phyloP scores from a whole-genome alignment of 2,113 vertebrate species.

The Phalacrocorax aristotelis region DNA sequence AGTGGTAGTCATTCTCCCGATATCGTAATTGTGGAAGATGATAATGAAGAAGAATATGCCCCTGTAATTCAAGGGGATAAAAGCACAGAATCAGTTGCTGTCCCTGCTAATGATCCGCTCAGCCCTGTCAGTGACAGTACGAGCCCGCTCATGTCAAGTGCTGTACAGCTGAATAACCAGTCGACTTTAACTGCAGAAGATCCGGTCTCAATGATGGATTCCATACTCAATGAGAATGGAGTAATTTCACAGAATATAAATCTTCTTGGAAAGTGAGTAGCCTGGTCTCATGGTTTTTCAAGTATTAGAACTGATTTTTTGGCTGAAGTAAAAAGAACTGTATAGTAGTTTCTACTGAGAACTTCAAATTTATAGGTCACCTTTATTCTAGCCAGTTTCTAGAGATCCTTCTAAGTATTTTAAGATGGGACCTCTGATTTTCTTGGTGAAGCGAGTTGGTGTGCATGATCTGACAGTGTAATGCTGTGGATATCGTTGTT shows the following conservation, averaged over 20 bases:
- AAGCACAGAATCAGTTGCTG: constrained; percentile 32
- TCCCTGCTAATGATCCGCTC: constrained; percentile 45
- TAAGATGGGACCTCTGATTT: neutral
- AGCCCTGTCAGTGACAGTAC: constrained; percentile 35
- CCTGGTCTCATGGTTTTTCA: neutral
- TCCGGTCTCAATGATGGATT: constrained; percentile 95
- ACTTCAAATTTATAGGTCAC: neutral
- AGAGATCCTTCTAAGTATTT: neutral
- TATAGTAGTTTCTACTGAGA: neutral
- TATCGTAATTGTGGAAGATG: constrained; percentile 87
- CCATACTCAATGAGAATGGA: constrained; percentile 90
- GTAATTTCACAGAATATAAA: constrained; percentile 93
- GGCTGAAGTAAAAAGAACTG: neutral
- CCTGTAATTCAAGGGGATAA: constrained; percentile 76
- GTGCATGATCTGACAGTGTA: neutral
- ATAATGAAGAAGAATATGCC: constrained; percentile 75
- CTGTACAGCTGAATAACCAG: constrained; percentile 84
- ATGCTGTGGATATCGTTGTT: neutral
- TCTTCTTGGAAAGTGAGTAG: constrained; percentile 93
- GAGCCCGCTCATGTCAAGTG: constrained; percentile 75
- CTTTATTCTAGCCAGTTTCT: neutral
- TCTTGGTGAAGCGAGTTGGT: neutral
- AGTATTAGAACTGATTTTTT: neutral
- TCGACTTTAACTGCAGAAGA: constrained; percentile 85
- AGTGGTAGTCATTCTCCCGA: constrained; percentile 80